phyloP scores from a whole-genome alignment of 2,888 invertebrate genomes.

The Invenusta paracnida region DNA sequence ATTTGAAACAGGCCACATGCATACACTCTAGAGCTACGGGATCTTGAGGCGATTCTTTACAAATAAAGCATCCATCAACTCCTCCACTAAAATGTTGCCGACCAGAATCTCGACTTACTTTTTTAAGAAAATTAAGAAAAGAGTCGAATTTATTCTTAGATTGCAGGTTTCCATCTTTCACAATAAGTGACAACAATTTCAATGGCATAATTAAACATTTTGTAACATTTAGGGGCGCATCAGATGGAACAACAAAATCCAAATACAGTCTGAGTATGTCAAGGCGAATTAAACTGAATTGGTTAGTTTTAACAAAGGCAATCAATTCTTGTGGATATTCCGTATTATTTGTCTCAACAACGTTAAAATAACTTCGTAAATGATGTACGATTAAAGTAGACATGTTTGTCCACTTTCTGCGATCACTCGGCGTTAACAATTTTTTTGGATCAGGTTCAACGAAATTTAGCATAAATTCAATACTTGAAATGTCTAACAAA shows the following conservation, averaged over 20 bases:
- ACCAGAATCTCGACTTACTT: not conserved
- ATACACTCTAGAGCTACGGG: not conserved
- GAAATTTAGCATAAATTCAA: not conserved
- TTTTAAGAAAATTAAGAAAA: not conserved
- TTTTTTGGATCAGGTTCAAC: not conserved
- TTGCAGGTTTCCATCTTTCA: not conserved
- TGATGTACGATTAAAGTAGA: not conserved
- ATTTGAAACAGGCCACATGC: not conserved
- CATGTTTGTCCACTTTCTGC: not conserved
- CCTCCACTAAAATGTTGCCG: not conserved
- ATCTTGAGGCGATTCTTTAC: not conserved
- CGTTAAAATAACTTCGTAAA: not conserved
- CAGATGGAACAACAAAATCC: not conserved
- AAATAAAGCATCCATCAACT: constrained; percentile 8
- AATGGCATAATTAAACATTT: not conserved
- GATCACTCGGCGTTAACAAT: not conserved
- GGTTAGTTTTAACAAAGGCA: not conserved
- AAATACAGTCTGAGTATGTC: not conserved
- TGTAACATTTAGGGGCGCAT: not conserved
- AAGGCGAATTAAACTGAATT: not conserved
- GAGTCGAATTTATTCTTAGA: not conserved
- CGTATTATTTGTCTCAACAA: not conserved
- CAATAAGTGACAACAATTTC: not conserved
- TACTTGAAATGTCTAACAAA: not conserved
- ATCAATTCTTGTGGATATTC: not conserved